Evolutionary conservation across 2,113 vertebrate genomes (phyloP), one percentile per base, ranked within the genome.

Genomic region (Lucifuga dentata): DNA sequence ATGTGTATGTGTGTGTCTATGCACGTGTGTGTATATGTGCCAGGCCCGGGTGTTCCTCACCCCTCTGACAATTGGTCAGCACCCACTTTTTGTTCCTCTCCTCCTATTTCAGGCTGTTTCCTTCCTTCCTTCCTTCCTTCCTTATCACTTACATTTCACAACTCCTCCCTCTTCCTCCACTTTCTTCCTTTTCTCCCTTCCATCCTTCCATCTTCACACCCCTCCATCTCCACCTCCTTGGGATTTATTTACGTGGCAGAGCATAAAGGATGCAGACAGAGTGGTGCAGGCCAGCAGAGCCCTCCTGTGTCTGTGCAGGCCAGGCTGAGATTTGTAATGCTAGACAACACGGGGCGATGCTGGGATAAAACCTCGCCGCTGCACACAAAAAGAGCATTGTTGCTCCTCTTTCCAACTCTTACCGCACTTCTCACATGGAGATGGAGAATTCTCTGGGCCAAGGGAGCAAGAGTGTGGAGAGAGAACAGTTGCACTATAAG

Each of bases 321-420:
- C 86, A 17, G 57, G 76, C 80, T 71, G 71, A 89, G 80, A 89
- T 89, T 91, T 91, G 85, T 89, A 88, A 90, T 91, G 88, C 89
- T 86, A 86, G 86, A 90, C 89, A 87, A 90, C 90, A 76, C 87
- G 83, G 76, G 17, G 83, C 83, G 77, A 75, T 65, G 78, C 70
- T 36, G 70, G 89, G 83, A 86, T 85, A 88, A 86, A 89, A 82
- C 75, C 80, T 81, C 63, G 44, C 77, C 38, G 38, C 65, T 35
- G 20, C 78, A 76, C 44, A 91, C 88, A 91, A 88, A 90, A 84
- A 89, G 86, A 75, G 79, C 86, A 77, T 89, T 90, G 88, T 89
- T 84, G 72, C 75, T 73, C 41, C 43, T 60, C 52, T 77, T 74
- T 52, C 41, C 61, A 32, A 51, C 11, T 32, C 80, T 68, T 78